phyloP scores from a whole-genome alignment of 2,888 invertebrate genomes.

The Sphinx pinastri region DNA sequence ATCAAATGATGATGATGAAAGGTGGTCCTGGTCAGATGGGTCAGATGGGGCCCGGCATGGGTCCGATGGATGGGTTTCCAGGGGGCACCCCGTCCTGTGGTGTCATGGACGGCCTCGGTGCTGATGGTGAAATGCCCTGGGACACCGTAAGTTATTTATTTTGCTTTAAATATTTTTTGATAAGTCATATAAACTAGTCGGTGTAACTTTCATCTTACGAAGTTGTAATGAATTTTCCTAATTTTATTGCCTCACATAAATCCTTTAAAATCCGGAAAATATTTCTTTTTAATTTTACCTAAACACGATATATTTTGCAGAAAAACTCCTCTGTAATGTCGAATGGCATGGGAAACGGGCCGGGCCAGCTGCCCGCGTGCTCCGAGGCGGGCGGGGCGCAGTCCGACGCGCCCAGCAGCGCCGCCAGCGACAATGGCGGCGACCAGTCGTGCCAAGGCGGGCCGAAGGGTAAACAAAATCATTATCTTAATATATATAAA shows the following conservation, averaged over 20 bases:
- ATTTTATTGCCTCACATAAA: too few species aligned
- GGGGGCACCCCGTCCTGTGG: constrained; percentile 84
- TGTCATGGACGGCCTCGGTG: constrained; percentile 85
- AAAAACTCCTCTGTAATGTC: constrained; percentile 82
- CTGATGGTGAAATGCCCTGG: constrained; percentile 85
- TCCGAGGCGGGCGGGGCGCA: constrained; percentile 60
- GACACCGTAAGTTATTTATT: constrained; percentile 74
- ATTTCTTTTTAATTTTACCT: too few species aligned
- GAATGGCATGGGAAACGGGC: constrained; percentile 77
- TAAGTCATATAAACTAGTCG: too few species aligned
- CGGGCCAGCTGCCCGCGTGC: constrained; percentile 67
- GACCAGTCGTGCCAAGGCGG: constrained; percentile 64
- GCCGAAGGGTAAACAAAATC: constrained; percentile 66
- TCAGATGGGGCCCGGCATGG: constrained; percentile 76
- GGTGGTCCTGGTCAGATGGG: constrained; percentile 77
- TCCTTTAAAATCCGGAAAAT: too few species aligned
- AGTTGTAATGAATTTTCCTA: too few species aligned
- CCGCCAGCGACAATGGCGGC: constrained; percentile 38
- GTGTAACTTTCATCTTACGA: too few species aligned
- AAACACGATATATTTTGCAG: constrained; percentile 45
- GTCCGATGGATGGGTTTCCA: constrained; percentile 82
- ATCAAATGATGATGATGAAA: constrained; percentile 82
- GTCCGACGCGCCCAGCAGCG: constrained; percentile 47
- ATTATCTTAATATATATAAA: too few species aligned
- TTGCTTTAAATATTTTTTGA: constrained; percentile 7